Conservation (phyloP, 2,888 invertebrate genomes). For the Trichacis sp. region DNA sequence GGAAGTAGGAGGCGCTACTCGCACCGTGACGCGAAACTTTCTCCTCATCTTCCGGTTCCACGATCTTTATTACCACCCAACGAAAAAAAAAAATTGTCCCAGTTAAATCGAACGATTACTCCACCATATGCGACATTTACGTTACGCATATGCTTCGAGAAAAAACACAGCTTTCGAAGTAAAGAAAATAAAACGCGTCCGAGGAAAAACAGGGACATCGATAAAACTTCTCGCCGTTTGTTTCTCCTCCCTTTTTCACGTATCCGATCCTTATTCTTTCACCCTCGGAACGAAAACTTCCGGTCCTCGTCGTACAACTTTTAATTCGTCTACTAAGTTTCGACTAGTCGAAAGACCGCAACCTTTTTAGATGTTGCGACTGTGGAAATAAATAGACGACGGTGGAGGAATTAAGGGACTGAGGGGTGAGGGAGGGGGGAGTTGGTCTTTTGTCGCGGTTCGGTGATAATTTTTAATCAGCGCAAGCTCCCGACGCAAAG, state of each 20-base stretch:
- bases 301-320: conserved; percentile 46
- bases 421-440: conserved; percentile 18
- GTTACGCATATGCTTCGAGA: not conserved
- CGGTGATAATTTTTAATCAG: conserved; percentile 67
- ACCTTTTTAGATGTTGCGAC: conserved; percentile 53
- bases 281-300: conserved; percentile 23
- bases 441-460: conserved; percentile 55
- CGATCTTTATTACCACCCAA: not conserved
- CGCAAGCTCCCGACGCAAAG: conserved; percentile 46
- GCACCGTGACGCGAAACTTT: not conserved
- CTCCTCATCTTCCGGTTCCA: conserved; percentile 2
- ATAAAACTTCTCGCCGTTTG: conserved; percentile 8
- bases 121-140: not conserved
- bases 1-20: conserved; percentile 27
- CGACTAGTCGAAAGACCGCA: conserved; percentile 29
- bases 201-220: conserved; percentile 1
- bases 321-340: conserved; percentile 62
- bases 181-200: too few relatives aligned
- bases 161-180: not conserved
- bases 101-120: not conserved
- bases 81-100: too few relatives aligned
- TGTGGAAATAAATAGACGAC: conserved; percentile 52
- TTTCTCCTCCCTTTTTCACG: not conserved
- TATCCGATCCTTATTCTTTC: conserved; percentile 4
- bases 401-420: conserved; percentile 27